Evolutionary conservation across 2,797 vertebrate species (phyloP).

Genomic region (Semaprochilodus insignis): DNA sequence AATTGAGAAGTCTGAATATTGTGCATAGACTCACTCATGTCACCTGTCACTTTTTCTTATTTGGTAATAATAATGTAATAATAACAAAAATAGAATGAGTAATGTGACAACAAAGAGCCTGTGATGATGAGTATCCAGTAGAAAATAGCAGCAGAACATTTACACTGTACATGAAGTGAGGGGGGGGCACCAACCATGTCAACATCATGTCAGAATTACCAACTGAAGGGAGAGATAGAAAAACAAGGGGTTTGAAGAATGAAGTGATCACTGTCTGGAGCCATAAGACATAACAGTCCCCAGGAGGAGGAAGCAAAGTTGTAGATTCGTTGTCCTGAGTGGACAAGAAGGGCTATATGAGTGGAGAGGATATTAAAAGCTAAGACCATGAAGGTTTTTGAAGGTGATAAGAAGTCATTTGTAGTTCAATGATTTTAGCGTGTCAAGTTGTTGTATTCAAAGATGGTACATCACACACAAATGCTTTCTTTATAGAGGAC

Average conservation of each 20-base stretch:
- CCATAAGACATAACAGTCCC: neutral
- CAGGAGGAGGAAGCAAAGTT: neutral
- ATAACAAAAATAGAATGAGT: neutral
- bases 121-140: neutral
- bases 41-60: neutral
- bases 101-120: neutral
- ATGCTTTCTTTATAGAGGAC: no score
- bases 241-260: neutral
- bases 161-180: neutral
- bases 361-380: neutral
- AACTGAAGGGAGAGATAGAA: neutral
- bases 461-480: no score
- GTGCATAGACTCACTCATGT: conserved; percentile 9
- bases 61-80: conserved; percentile 2
- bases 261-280: neutral
- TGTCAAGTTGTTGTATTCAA: no score
- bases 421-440: neutral
- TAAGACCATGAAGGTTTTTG: no score
- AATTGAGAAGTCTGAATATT: conserved; percentile 48
- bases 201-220: neutral
- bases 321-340: neutral
- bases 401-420: neutral
- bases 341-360: neutral
- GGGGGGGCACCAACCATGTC: neutral
- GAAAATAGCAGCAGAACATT: neutral